Evolutionary conservation across 2,113 vertebrate species (phyloP).

Genomic region (Sylvicapra grimmia): DNA sequence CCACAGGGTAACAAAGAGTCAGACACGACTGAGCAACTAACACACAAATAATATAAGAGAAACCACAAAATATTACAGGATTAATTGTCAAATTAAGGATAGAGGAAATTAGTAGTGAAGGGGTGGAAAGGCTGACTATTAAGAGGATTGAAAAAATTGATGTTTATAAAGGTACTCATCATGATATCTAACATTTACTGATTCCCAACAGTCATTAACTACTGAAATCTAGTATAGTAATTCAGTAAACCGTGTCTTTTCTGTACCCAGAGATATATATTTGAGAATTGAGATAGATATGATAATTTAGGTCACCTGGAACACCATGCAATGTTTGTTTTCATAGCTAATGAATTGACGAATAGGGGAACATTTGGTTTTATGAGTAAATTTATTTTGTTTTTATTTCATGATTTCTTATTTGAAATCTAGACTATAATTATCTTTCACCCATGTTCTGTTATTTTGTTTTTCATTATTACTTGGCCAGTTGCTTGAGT

Average conservation of each 20-base stretch:
- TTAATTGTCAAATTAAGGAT: background rate
- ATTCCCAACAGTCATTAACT: background rate
- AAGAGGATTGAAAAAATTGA: background rate
- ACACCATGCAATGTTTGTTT: background rate
- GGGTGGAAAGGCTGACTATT: background rate
- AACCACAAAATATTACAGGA: background rate
- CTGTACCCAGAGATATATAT: background rate
- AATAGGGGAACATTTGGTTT: background rate
- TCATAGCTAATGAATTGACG: background rate
- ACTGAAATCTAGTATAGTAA: background rate
- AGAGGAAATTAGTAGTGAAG: background rate
- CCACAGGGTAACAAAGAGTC: background rate
- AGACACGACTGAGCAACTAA: background rate
- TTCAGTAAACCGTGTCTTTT: background rate
- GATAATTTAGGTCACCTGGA: background rate
- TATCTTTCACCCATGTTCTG: background rate
- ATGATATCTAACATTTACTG: background rate
- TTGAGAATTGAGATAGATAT: background rate
- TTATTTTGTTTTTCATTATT: conserved; percentile 1
- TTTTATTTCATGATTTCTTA: background rate
- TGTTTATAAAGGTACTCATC: background rate
- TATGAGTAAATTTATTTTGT: background rate
- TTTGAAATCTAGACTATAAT: background rate
- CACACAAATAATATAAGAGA: background rate
- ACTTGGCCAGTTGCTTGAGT: background rate